These are phyloP conservation scores for Rhabditoides inermis DNA, from an alignment of 2,888 invertebrate species.

Conservation along the genomic window DNA sequence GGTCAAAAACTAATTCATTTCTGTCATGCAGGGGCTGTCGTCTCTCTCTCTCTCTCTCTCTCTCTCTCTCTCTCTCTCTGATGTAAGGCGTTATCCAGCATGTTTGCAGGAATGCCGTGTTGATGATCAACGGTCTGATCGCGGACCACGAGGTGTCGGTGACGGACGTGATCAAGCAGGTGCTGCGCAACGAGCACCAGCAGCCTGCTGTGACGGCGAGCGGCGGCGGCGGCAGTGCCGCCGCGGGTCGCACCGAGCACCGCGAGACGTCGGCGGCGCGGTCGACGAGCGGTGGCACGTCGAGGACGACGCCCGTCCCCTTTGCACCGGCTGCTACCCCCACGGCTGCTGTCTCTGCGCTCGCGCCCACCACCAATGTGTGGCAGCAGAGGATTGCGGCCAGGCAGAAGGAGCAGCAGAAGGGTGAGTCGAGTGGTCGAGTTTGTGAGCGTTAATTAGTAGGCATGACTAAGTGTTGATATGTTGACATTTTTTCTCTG, in stretches of 20 bases:
- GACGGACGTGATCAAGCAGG: constrained; percentile 34
- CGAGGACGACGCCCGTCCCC: constrained; percentile 4
- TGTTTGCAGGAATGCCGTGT: constrained; percentile 71
- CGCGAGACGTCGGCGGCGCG: constrained; percentile 60
- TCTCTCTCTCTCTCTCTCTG: not conserved
- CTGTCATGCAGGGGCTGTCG: not conserved
- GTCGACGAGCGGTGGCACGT: constrained; percentile 63
- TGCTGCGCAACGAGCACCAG: constrained; percentile 10
- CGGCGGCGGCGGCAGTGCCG: constrained; percentile 1
- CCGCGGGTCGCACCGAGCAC: not conserved
- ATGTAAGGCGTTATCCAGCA: not conserved
- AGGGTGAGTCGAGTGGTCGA: too few species aligned
- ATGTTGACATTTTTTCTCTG: not conserved
- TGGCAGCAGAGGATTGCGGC: constrained; percentile 64
- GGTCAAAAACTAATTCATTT: not conserved
- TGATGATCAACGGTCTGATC: constrained; percentile 79
- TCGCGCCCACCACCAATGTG: constrained; percentile 69
- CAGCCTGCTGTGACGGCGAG: not conserved
- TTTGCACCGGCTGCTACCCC: constrained; percentile 3
- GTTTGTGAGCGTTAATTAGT: too few species aligned
- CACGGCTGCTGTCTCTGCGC: constrained; percentile 3
- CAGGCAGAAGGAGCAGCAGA: constrained; percentile 56
- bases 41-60: not conserved
- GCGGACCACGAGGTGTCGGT: constrained; percentile 76
- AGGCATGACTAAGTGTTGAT: not conserved